Evolutionary conservation across 1,140 invertebrate genomes (phyloP), one percentile per base, ranked within the genome.

Genomic region (Halictus rubicundus): DNA sequence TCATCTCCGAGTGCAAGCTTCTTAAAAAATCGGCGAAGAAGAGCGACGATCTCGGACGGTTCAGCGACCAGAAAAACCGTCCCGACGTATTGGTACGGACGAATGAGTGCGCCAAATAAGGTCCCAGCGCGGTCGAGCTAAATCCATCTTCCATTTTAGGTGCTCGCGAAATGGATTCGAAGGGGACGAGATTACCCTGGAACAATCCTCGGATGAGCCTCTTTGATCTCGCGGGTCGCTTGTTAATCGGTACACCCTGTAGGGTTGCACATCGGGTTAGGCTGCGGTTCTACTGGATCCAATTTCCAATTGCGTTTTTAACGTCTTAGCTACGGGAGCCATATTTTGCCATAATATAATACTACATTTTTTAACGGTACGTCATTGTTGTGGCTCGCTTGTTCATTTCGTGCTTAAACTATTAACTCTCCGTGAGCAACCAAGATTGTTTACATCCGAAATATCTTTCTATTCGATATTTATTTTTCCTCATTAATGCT

Each of bases 191-290:
- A 60, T 66, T 76, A 25, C 16, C 19, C 69, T n/a, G 25, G 25
- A 27, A 52, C 37, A 27, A 19, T n/a, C 2, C 6, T 49, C 19
- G 27, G 32, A n/a, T 21, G 37, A 66, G 23, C 2, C 23, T 52
- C 32, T 42, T 42, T 46, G 27, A 59, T 54, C 60, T n/a, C 52
- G 27, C 12, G 42, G n/a, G 68, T 76, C 66, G 60, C 49, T 76
- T 57, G 52, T 37, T 71, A 61, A 81, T 78, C 57, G 61, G 75
- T 23, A 76, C 37, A 73, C 68, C 71, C 32, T 72, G 42, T 77
- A 77, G 52, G 77, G 59, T 42, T 66, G 77, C 49, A 39, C 64
- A 8, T 78, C 72, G 52, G 54, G 46, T 49, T 63, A 32, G 32
- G 32, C 32, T 32, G 32, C 32, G 32, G 32, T 32, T 32, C 2